phyloP scores from a whole-genome alignment of 2,888 invertebrate species.

The Cephus runcator region DNA sequence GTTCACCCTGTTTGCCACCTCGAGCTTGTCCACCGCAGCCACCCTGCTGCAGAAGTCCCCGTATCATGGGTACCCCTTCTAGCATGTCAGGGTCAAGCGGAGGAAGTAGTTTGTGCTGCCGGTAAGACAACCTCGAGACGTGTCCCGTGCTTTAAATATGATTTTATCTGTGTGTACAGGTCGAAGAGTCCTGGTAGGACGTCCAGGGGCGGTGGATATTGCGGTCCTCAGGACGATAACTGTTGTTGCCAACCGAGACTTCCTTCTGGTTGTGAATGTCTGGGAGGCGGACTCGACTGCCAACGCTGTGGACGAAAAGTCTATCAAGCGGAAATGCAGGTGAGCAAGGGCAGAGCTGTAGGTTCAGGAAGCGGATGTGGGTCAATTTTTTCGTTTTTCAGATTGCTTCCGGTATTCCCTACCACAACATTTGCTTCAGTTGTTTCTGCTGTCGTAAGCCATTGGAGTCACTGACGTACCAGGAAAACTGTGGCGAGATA shows the following conservation, averaged over 20 bases:
- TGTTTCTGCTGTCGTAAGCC: constrained; percentile 68
- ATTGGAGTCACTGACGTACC: constrained; percentile 65
- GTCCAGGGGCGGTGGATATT: constrained; percentile 29
- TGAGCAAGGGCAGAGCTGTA: constrained; percentile 24
- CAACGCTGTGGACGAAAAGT: constrained; percentile 63
- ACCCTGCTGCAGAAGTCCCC: constrained; percentile 32
- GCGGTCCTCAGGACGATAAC: constrained; percentile 19
- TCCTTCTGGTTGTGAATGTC: constrained; percentile 48
- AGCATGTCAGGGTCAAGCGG: constrained; percentile 12
- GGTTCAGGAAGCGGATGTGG: background rate
- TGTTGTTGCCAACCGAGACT: constrained; percentile 25
- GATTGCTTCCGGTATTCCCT: constrained; percentile 65
- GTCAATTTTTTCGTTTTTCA: constrained; percentile 17
- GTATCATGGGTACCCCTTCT: constrained; percentile 13
- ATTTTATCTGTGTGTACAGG: constrained; percentile 27
- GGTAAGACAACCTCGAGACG: constrained; percentile 34
- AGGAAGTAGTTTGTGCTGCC: constrained; percentile 30
- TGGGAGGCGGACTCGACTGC: constrained; percentile 58
- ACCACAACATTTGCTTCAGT: constrained; percentile 68
- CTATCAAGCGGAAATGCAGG: constrained; percentile 61
- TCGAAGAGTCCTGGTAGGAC: constrained; percentile 30
- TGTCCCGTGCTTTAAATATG: constrained; percentile 25
- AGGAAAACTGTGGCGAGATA: constrained; percentile 67
- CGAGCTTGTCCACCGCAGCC: constrained; percentile 33
- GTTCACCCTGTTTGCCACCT: constrained; percentile 42